These are phyloP conservation scores for Agapetus fuscipes DNA, from an alignment of 2,888 invertebrate genomes.

Conservation along the genomic window DNA sequence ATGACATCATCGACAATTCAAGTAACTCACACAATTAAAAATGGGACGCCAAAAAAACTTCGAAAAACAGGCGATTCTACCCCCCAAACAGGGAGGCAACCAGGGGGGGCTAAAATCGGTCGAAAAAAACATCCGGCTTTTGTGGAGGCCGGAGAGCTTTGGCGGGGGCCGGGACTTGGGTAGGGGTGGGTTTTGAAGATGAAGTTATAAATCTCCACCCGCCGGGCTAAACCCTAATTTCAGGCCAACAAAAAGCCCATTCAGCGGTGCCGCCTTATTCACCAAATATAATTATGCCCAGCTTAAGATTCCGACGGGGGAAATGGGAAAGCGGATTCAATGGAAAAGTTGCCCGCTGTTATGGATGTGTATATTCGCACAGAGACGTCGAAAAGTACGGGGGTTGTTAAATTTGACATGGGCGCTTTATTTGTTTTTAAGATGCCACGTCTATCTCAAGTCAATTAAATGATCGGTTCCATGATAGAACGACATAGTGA, in stretches of 20 bases:
- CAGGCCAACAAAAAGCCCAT: conserved; percentile 8
- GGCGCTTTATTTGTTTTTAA: too few relatives aligned
- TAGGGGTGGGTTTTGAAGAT: conserved; percentile 1
- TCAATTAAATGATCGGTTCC: too few relatives aligned
- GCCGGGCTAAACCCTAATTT: conserved; percentile 18
- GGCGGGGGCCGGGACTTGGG: conserved; percentile 1
- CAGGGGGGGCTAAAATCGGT: background rate
- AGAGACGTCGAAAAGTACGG: too few relatives aligned
- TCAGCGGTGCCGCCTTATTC: conserved; percentile 8
- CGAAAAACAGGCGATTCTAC: too few relatives aligned
- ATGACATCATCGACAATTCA: too few relatives aligned
- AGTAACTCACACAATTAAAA: too few relatives aligned
- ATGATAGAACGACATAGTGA: too few relatives aligned
- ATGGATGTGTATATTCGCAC: too few relatives aligned
- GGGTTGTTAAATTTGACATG: too few relatives aligned
- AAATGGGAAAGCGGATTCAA: conserved; percentile 2
- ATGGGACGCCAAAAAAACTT: too few relatives aligned
- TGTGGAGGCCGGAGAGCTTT: conserved; percentile 1
- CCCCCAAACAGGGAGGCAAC: too few relatives aligned
- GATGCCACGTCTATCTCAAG: too few relatives aligned
- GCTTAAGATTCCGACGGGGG: conserved; percentile 1
- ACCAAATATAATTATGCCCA: conserved; percentile 15
- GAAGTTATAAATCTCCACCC: conserved; percentile 17
- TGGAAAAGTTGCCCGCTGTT: background rate
- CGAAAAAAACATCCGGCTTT: conserved; percentile 11